phyloP scores from a whole-genome alignment of 1,140 invertebrate genomes.

The Drosophila ohnishii region DNA sequence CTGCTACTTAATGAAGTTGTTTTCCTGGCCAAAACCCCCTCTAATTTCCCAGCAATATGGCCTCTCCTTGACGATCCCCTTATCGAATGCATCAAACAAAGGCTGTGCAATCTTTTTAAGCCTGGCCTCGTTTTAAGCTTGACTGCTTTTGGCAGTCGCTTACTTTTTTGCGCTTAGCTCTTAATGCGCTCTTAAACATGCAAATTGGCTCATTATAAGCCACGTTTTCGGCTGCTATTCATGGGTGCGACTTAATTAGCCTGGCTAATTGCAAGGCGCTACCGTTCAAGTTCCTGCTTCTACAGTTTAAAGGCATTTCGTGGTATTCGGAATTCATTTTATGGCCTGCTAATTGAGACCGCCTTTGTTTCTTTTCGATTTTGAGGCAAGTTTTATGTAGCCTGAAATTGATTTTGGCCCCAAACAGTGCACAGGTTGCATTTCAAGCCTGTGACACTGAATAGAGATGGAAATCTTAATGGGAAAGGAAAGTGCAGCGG shows the following conservation, averaged over 20 bases:
- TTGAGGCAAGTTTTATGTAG: conserved; percentile 34
- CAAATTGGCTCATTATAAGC: conserved; percentile 73
- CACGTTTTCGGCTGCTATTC: conserved; percentile 51
- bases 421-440: conserved; percentile 17
- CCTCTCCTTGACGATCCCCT: conserved; percentile 2
- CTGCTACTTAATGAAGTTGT: neutral
- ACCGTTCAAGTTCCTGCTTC: conserved; percentile 40
- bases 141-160: conserved; percentile 21
- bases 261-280: conserved; percentile 71
- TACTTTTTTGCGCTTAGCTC: conserved; percentile 13
- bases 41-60: neutral
- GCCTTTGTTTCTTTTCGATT: conserved; percentile 39
- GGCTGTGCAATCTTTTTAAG: conserved; percentile 14
- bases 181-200: conserved; percentile 73
- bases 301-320: neutral
- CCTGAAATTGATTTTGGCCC: conserved; percentile 36
- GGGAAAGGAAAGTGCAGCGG: neutral
- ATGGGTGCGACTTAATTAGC: conserved; percentile 71
- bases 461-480: conserved; percentile 8
- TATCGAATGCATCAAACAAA: conserved; percentile 19
- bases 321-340: conserved; percentile 14
- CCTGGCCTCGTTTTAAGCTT: conserved; percentile 45
- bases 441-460: neutral
- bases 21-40: neutral
- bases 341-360: conserved; percentile 50